phyloP scores from a whole-genome alignment of 2,888 invertebrate genomes.

The Iselma pallidipennis region DNA sequence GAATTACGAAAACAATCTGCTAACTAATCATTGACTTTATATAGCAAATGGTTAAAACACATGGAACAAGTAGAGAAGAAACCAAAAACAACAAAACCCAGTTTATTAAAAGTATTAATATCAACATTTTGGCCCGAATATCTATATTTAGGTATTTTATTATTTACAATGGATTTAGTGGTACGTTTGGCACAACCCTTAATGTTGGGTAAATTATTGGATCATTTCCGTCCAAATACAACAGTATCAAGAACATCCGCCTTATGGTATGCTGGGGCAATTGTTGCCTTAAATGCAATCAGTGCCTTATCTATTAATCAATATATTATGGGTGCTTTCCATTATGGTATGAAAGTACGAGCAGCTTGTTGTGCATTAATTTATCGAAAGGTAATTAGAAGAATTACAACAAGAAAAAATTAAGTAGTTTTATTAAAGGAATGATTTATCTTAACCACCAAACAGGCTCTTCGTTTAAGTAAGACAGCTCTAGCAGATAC shows the following conservation, averaged over 20 bases:
- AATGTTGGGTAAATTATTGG: conserved; percentile 66
- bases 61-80: conserved; percentile 59
- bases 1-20: too few relatives aligned
- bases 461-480: conserved; percentile 71
- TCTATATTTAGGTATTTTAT: conserved; percentile 63
- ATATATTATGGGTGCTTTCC: conserved; percentile 68
- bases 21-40: too few relatives aligned
- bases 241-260: conserved; percentile 62
- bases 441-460: neutral
- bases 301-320: conserved; percentile 69
- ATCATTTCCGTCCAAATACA: conserved; percentile 64
- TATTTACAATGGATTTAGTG: conserved; percentile 63
- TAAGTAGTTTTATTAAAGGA: too few relatives aligned
- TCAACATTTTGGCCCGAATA: conserved; percentile 72
- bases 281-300: conserved; percentile 61
- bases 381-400: conserved; percentile 75
- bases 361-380: conserved; percentile 82
- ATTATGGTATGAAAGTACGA: conserved; percentile 80
- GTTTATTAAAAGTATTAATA: conserved; percentile 66
- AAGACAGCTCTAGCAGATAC: conserved; percentile 71
- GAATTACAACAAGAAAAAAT: too few relatives aligned
- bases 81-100: conserved; percentile 52
- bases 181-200: conserved; percentile 69
- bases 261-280: conserved; percentile 64
- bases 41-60: conserved; percentile 71